Base-by-base conservation (phyloP, 2,888 invertebrate genomes). In the Protonemura montana region DNA sequence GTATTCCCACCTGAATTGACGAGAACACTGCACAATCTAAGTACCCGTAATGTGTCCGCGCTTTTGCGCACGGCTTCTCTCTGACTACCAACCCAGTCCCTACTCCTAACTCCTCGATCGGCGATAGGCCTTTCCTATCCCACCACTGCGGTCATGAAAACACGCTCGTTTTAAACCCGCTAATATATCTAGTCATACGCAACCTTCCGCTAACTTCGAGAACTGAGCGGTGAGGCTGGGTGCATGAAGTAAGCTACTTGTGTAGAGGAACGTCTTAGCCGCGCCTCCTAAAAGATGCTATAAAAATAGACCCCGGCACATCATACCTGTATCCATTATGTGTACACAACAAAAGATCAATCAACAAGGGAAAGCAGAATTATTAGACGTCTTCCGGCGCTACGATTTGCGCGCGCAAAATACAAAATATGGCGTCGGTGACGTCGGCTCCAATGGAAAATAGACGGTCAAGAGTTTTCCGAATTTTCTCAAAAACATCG, bases 271-370 rank as follows among this genome's bases (percentile, higher is more conserved):
- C 7, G 10, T 27, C 28, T 13, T 28, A 78, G 27, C 27, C 28
- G 78, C 78, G 26, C 78, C 78, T 78, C 27, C 78, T 78, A 21
- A 13, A n/a, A 25, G 78, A 2, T 27, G 21, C 78, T 78, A 16
- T 28, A 78, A 78, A 78, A 78, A 78, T 78, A 78, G 78, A 59
- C 59, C 88, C 87, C 81, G 86, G 87, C 87, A 87, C 87, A 87
- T 86, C 88, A 87, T 88, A 88, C 88, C 88, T 88, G 88, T 88
- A 86, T 87, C 88, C 88, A 87, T 87, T 87, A 87, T 87, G 85
- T 82, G 87, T 84, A 29, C 59, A 86, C 87, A 87, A 88, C 88
- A 88, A 88, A 88, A 88, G 88, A 88, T 88, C 88, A 88, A 88
- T 88, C 88, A 88, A 86, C 87, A 87, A 87, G 88, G 88, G 86